phyloP scores from a whole-genome alignment of 2,113 vertebrate species.

The Ardeotis arabs region DNA sequence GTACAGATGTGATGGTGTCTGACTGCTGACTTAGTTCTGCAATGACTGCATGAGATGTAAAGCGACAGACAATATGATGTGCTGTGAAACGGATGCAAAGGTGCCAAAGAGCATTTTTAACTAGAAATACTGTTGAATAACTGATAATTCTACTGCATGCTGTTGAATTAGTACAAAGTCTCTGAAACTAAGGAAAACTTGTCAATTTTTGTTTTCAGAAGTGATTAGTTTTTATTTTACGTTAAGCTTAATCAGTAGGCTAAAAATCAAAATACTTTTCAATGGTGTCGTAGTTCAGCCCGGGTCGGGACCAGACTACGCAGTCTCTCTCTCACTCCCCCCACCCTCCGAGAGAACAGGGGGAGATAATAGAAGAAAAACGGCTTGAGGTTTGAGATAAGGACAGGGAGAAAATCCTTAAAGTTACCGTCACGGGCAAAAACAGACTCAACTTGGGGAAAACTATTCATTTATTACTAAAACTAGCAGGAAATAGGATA shows the following conservation, averaged over 20 bases:
- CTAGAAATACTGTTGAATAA: not conserved
- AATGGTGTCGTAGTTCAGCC: not conserved
- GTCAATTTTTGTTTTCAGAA: not conserved
- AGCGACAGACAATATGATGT: not conserved
- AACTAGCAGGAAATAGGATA: too few relatives aligned
- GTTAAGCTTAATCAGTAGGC: not conserved
- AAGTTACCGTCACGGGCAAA: too few relatives aligned
- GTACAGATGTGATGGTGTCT: not conserved
- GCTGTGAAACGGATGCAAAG: not conserved
- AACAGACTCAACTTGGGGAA: too few relatives aligned
- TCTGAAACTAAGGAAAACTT: not conserved
- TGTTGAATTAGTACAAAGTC: not conserved
- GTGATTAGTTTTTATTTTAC: not conserved
- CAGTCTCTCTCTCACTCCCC: too few relatives aligned
- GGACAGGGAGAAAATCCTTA: too few relatives aligned
- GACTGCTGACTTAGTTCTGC: not conserved
- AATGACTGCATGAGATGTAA: not conserved
- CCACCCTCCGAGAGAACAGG: too few relatives aligned
- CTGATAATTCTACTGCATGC: not conserved
- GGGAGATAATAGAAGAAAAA: too few relatives aligned
- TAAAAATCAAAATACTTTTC: not conserved
- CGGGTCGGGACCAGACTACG: too few relatives aligned
- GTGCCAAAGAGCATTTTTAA: not conserved
- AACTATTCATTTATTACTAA: too few relatives aligned
- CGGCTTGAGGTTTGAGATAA: too few relatives aligned